phyloP scores from a whole-genome alignment of 2,797 vertebrate genomes.

The Peromyscus nudipes region DNA sequence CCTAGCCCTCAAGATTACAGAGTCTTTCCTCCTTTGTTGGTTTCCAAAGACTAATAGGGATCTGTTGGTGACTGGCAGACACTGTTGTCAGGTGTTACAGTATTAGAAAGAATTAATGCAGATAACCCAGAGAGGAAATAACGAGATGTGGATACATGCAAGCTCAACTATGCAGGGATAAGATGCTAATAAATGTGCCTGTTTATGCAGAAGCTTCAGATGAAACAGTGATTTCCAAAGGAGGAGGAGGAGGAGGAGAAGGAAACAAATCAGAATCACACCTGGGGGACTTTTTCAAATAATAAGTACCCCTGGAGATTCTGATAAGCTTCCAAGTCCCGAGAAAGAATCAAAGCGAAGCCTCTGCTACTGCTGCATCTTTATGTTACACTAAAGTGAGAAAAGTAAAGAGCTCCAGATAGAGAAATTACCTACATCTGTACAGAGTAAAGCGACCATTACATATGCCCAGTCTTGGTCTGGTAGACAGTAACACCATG shows the following conservation, averaged over 20 bases:
- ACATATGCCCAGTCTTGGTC: background rate
- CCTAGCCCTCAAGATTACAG: background rate
- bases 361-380: constrained; percentile 19
- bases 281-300: constrained; percentile 82
- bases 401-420: constrained; percentile 17
- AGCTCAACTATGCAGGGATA: constrained; percentile 11
- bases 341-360: constrained; percentile 64
- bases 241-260: constrained; percentile 66
- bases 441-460: constrained; percentile 48
- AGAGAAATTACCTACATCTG: constrained; percentile 12
- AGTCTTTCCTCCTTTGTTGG: constrained; percentile 21
- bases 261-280: constrained; percentile 85
- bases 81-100: constrained; percentile 8
- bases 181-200: constrained; percentile 10
- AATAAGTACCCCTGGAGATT: constrained; percentile 85
- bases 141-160: background rate
- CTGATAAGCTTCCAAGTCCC: constrained; percentile 85
- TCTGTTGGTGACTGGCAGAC: constrained; percentile 23
- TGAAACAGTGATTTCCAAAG: constrained; percentile 65
- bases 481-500: constrained; percentile 9
- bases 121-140: constrained; percentile 12
- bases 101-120: constrained; percentile 27
- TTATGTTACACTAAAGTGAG: background rate
- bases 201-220: constrained; percentile 59
- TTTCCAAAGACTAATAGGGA: background rate